These are phyloP conservation scores for Pandemis corylana DNA, from an alignment of 2,888 invertebrate species.

Conservation along the genomic window DNA sequence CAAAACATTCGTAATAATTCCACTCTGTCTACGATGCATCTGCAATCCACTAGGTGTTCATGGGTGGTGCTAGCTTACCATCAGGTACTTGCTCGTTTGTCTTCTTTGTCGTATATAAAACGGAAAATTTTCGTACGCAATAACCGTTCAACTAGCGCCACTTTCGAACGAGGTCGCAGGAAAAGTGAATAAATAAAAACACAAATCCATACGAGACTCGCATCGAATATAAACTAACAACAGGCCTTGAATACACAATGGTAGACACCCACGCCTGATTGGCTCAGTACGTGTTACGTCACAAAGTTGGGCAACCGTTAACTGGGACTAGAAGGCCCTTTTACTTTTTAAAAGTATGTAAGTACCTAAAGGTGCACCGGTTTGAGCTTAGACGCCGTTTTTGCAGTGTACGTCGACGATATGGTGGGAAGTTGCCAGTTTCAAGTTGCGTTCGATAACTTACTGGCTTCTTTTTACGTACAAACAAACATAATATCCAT, in stretches of 20 bases:
- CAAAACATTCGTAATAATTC: too few relatives aligned
- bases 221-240: conserved; percentile 4
- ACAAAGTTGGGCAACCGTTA: conserved; percentile 6
- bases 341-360: conserved; percentile 32
- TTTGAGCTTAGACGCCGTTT: background rate
- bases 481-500: too few relatives aligned
- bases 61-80: too few relatives aligned
- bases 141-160: background rate
- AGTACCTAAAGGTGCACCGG: background rate
- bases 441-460: too few relatives aligned
- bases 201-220: conserved; percentile 6
- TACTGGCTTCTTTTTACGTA: too few relatives aligned
- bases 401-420: background rate
- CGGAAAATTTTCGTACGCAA: background rate
- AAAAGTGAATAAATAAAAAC: conserved; percentile 30
- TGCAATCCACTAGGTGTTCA: too few relatives aligned
- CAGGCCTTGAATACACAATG: conserved; percentile 31
- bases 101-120: too few relatives aligned
- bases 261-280: conserved; percentile 30
- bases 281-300: conserved; percentile 23
- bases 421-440: too few relatives aligned
- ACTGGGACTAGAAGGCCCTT: conserved; percentile 21
- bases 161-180: background rate
- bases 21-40: too few relatives aligned
- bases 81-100: too few relatives aligned